phyloP scores from a whole-genome alignment of 2,113 vertebrate species.

The Psittacus erithacus region DNA sequence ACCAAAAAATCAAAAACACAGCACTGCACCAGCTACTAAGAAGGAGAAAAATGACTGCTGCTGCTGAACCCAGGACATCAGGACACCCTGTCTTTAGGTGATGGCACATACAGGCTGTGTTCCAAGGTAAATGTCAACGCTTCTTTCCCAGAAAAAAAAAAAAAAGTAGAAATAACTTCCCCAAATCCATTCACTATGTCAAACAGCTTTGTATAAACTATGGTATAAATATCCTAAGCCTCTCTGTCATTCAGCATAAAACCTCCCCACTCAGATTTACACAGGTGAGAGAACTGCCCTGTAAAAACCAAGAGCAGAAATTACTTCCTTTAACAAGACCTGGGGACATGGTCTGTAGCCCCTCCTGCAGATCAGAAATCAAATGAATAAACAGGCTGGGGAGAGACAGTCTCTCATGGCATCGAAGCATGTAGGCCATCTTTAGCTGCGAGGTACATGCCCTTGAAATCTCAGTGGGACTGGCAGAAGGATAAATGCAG shows the following conservation, averaged over 20 bases:
- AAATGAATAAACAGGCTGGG: neutral
- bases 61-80: too few relatives aligned
- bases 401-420: neutral
- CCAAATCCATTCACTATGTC: slow-evolving; percentile 36
- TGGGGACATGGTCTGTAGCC: neutral
- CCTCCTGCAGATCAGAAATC: slow-evolving; percentile 20
- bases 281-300: neutral
- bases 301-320: slow-evolving; percentile 15
- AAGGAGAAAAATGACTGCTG: too few relatives aligned
- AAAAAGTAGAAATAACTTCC: slow-evolving; percentile 11
- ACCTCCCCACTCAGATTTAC: slow-evolving; percentile 5
- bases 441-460: neutral
- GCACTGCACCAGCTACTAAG: too few relatives aligned
- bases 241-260: slow-evolving; percentile 24
- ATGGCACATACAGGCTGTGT: slow-evolving; percentile 20
- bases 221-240: slow-evolving; percentile 25
- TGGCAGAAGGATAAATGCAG: neutral
- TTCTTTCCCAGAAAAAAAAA: slow-evolving; percentile 8
- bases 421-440: neutral
- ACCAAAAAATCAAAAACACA: too few relatives aligned
- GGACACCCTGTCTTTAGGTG: slow-evolving; percentile 1
- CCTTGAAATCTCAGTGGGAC: slow-evolving; percentile 38
- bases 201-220: slow-evolving; percentile 28
- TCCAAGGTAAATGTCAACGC: slow-evolving; percentile 17
- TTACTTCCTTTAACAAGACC: neutral